These are phyloP conservation scores for Gymnothorax reevesii DNA, from an alignment of 2,797 vertebrate species.

Conservation along the genomic window DNA sequence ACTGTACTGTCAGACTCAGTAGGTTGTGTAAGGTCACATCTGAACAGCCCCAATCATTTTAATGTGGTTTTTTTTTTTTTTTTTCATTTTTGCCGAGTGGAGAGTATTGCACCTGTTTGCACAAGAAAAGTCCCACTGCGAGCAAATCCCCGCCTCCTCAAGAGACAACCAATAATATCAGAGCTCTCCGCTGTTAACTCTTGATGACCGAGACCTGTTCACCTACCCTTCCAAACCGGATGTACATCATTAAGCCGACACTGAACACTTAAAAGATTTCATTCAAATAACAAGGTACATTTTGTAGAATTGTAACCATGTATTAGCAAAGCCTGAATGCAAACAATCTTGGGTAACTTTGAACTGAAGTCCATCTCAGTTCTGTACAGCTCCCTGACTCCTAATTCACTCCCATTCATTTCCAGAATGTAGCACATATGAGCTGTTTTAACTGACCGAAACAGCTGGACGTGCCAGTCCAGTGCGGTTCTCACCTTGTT, in stretches of 20 bases:
- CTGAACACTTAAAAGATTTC: not conserved
- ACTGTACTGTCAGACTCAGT: not conserved
- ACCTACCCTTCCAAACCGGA: not conserved
- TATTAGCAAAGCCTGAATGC: too few species aligned
- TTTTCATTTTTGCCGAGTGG: not conserved
- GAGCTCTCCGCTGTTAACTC: not conserved
- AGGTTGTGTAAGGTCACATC: not conserved
- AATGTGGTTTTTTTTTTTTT: not conserved
- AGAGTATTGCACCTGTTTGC: not conserved
- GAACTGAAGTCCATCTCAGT: too few species aligned
- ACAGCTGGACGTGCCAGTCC: not conserved
- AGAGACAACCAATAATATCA: not conserved
- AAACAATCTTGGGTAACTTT: too few species aligned
- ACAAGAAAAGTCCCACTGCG: not conserved
- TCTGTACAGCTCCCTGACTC: too few species aligned
- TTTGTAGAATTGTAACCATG: too few species aligned
- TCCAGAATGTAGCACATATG: too few species aligned
- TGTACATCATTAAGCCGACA: not conserved
- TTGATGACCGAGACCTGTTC: not conserved
- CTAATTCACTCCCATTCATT: too few species aligned
- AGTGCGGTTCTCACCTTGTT: constrained; percentile 82
- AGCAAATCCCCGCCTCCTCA: not conserved
- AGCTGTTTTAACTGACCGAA: not conserved
- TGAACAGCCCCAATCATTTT: not conserved
- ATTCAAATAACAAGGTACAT: too few species aligned